A percentile compares a stretch with the other conserved stretches of the same genome.
Evolutionary conservation across 2,113 vertebrate species (phyloP).

Genomic region (Indicator maculatus): DNA sequence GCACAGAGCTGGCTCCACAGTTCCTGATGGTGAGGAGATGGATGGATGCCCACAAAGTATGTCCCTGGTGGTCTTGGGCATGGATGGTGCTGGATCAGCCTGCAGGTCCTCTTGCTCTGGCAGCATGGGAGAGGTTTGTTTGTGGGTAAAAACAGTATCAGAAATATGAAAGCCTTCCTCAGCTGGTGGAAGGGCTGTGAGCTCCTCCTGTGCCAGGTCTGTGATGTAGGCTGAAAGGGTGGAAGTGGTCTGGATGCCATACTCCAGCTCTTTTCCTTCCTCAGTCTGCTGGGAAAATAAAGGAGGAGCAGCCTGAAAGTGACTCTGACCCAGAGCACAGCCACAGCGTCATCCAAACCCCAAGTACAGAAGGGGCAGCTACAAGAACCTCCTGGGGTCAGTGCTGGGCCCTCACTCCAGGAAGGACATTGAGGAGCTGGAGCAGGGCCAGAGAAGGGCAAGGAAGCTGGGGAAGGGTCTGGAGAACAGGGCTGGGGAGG

Average conservation of each 20-base stretch:
- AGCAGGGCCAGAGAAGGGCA: no score
- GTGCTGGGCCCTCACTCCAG: no score
- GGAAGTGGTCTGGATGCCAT: not conserved
- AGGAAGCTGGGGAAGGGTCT: no score
- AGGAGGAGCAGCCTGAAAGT: not conserved
- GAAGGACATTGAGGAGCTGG: no score
- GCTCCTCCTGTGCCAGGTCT: not conserved
- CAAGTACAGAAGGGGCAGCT: not conserved
- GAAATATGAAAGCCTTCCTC: not conserved
- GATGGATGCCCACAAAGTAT: not conserved
- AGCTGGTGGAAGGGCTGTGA: not conserved
- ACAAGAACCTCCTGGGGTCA: not conserved
- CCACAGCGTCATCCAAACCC: not conserved
- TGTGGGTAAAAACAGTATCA: not conserved
- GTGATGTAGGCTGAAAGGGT: not conserved
- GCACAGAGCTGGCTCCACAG: not conserved
- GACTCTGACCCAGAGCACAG: not conserved
- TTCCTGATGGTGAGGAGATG: not conserved
- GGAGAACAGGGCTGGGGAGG: no score
- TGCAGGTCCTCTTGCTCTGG: not conserved
- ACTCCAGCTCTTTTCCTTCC: not conserved
- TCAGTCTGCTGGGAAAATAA: not conserved
- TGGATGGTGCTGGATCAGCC: not conserved
- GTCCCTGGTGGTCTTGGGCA: not conserved
- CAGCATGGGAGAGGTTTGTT: not conserved